A percentile compares a stretch with the other conserved stretches of the same genome.
Evolutionary conservation across 2,888 invertebrate genomes (phyloP).

Genomic region (Torymus tubicola): DNA sequence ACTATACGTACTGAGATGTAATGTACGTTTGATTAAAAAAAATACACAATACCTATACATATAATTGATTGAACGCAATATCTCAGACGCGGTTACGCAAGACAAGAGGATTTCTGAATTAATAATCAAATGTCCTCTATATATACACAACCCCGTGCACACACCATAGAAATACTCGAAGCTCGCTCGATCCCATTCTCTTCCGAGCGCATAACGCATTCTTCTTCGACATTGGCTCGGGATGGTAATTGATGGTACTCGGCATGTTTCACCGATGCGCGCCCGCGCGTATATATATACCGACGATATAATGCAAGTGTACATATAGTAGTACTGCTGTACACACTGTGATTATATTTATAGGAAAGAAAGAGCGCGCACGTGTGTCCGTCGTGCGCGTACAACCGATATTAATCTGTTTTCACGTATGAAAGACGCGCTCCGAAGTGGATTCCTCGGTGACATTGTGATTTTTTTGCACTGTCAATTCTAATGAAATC

Average conservation of each 20-base stretch:
- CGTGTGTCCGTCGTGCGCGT: slow-evolving; percentile 32
- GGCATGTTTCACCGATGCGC: slow-evolving; percentile 54
- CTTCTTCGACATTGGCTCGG: slow-evolving; percentile 62
- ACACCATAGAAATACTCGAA: slow-evolving; percentile 11
- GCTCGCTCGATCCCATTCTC: slow-evolving; percentile 53
- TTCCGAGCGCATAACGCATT: slow-evolving; percentile 53
- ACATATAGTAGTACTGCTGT: not conserved
- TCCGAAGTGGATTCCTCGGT: not conserved
- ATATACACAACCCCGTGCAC: no score
- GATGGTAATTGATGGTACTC: slow-evolving; percentile 64
- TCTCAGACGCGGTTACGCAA: not conserved
- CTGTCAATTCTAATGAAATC: slow-evolving; percentile 41
- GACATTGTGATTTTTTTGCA: slow-evolving; percentile 5
- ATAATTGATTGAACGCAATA: not conserved
- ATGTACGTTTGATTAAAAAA: no score
- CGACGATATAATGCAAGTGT: slow-evolving; percentile 51
- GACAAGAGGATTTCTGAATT: slow-evolving; percentile 29
- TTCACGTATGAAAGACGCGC: slow-evolving; percentile 7
- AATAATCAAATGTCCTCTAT: not conserved
- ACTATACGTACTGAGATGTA: no score
- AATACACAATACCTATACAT: no score
- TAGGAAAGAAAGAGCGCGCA: slow-evolving; percentile 12
- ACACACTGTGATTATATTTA: not conserved
- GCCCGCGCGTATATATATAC: slow-evolving; percentile 50
- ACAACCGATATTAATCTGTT: slow-evolving; percentile 61